Percentiles rank a stretch among this genome's conserved stretches.
These are phyloP conservation scores for Ophiodon elongatus DNA, from an alignment of 2,113 vertebrate genomes.

Conservation along the genomic window DNA sequence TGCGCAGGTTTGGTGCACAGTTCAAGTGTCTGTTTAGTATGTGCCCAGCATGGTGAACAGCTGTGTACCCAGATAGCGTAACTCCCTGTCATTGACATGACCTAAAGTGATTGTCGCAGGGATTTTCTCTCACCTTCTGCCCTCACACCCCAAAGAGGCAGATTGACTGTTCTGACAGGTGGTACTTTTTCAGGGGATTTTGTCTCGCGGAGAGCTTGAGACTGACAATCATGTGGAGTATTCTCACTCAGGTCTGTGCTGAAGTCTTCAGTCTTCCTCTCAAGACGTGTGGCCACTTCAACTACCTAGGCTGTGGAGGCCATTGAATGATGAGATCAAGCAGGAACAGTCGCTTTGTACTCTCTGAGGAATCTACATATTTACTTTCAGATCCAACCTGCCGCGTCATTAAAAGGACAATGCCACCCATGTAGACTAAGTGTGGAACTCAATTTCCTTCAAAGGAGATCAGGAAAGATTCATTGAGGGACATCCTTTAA, in stretches of 20 bases:
- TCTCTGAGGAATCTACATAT: conserved; percentile 46
- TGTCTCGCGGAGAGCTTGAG: conserved; percentile 9
- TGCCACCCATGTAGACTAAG: conserved; percentile 49
- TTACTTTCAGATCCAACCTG: conserved; percentile 44
- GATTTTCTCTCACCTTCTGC: conserved; percentile 67
- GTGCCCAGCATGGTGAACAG: background rate
- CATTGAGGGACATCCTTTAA: conserved; percentile 63
- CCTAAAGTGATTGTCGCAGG: conserved; percentile 56
- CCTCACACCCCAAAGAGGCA: conserved; percentile 46
- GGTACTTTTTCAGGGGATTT: conserved; percentile 61
- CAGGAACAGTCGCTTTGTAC: background rate
- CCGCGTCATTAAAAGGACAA: conserved; percentile 43
- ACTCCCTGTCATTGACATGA: conserved; percentile 27
- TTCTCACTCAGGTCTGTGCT: conserved; percentile 34
- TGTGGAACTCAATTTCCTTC: conserved; percentile 57
- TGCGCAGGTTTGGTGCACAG: background rate
- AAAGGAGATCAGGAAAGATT: conserved; percentile 56
- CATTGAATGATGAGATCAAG: conserved; percentile 34
- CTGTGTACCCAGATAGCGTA: too few relatives aligned
- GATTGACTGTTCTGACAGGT: conserved; percentile 72
- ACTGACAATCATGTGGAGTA: conserved; percentile 53
- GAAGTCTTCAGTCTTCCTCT: conserved; percentile 58
- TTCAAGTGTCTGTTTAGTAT: conserved; percentile 35
- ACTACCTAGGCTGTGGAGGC: conserved; percentile 7
- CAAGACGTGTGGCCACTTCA: conserved; percentile 39